Evolutionary conservation across 2,113 vertebrate species (phyloP).

Genomic region (Notarius lentiginosus): DNA sequence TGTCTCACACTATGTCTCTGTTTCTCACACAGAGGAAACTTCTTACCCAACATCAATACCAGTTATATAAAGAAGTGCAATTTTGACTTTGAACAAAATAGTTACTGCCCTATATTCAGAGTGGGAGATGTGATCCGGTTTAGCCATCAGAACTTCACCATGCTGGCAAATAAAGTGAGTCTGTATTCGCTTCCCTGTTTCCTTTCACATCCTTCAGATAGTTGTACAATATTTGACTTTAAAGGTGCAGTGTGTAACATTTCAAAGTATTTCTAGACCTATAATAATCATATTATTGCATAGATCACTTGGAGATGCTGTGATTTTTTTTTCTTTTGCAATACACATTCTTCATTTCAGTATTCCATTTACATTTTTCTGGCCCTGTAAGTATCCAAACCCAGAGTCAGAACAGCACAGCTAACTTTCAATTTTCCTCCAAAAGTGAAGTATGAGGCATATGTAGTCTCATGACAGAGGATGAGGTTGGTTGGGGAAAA

Average conservation of each 20-base stretch:
- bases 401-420: background rate
- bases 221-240: background rate
- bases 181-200: background rate
- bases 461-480: background rate
- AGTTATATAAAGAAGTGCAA: constrained; percentile 75
- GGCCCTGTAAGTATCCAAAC: background rate
- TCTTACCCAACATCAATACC: constrained; percentile 74
- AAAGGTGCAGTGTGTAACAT: background rate
- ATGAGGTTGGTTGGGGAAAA: background rate
- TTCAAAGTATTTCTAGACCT: background rate
- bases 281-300: background rate
- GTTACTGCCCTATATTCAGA: constrained; percentile 88
- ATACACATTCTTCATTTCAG: background rate
- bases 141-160: constrained; percentile 82
- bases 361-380: background rate
- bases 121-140: constrained; percentile 85
- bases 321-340: background rate
- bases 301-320: background rate
- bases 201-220: background rate
- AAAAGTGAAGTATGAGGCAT: background rate
- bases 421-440: background rate
- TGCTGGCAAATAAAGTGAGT: constrained; percentile 78
- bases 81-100: constrained; percentile 78
- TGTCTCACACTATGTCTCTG: constrained; percentile 1
- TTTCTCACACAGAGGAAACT: constrained; percentile 77